Base-by-base conservation (phyloP, 2,888 invertebrate species). In the Mythimna albipuncta region DNA sequence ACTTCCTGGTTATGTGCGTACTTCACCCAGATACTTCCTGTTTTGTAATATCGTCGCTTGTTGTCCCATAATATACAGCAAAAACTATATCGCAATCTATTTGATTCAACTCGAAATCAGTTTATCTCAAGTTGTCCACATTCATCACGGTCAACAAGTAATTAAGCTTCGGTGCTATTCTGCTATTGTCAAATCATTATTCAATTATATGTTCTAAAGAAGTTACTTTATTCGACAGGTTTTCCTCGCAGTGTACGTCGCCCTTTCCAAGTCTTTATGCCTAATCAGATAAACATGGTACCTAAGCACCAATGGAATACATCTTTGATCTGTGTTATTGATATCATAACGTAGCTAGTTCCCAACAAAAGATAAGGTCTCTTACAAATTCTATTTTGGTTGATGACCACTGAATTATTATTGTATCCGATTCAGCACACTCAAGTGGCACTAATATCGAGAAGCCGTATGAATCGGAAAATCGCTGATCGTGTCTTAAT, bases 231-330 rank as follows among this genome's bases (percentile, higher is more conserved):
- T 19, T n/a, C 19, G 19, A 62, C 83, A 57, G 64, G 9, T 66
- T 71, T 69, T 54, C 9, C 0, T 64, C 54, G 3, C 61, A 52
- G 64, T 82, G 59, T 71, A 44, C 78, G 78, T 57, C 67, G 58
- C 44, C 13, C 67, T 52, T 84, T 75, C 32, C 10, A 69, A 72
- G 78, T 63, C 62, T 82, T 76, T 72, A 81, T 72, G 64, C 55
- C 72, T 85, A 81, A 85, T 85, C 81, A 79, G 83, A 84, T 85
- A 81, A 79, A 81, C 66, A 76, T 47, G 41, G 67, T 82, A 77
- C 77, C 64, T 79, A 66, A 78, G 78, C 69, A 81, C 73, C 67
- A 72, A 75, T 80, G 79, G 80, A 68, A 78, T 64, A 79, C 70
- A 77, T 82, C 66, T 74, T 65, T 61, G 81, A 82, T 85, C 71